Base-by-base conservation (phyloP, 2,888 invertebrate species). In the Myathropa florea region DNA sequence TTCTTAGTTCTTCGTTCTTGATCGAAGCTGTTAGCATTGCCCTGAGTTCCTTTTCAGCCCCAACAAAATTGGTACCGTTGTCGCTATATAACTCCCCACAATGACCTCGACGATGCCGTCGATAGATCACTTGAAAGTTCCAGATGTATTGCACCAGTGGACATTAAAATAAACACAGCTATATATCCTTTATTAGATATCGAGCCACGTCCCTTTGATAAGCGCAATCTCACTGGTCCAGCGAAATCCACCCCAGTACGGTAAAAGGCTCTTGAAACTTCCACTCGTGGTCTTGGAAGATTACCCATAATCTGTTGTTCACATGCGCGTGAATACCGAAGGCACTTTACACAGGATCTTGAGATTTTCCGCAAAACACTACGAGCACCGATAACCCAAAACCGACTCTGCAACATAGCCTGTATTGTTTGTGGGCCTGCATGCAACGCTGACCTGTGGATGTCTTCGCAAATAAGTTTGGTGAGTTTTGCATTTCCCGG, bases 131-230 rank as follows among this genome's bases (percentile, higher is more conserved):
- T 24, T 6, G 59, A 14, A 21, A 61, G 53, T 61, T 78, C 68
- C 4, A 67, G 53, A 46, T 79, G 60, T 59, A 72, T 79, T 33
- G 71, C 79, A 0, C 79, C 79, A 18, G 80, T 80, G 12, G 80
- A 55, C 60, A 65, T 65, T n/a, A n/a, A n/a, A 65, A 55, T 7
- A n/a, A 65, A 76, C 21, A 77, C 64, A 2, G 24, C 21, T 23
- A 77, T 59, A 21, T 68, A 77, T 12, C 65, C 46, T 7, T 68
- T 76, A 12, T 24, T 6, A n/a, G 59, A 12, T 26, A 67, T 81
- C 7, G 72, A 55, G 28, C 60, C 80, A 2, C 65, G 71, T 21
- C 14, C n/a, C n/a, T n/a, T n/a, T n/a, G n/a, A n/a, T n/a, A n/a
- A n/a, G n/a, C n/a, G n/a, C n/a, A 59, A 24, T 28, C 18, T 23